Base-by-base conservation (phyloP, 1,140 invertebrate genomes). In the Drosophila gunungcola region DNA sequence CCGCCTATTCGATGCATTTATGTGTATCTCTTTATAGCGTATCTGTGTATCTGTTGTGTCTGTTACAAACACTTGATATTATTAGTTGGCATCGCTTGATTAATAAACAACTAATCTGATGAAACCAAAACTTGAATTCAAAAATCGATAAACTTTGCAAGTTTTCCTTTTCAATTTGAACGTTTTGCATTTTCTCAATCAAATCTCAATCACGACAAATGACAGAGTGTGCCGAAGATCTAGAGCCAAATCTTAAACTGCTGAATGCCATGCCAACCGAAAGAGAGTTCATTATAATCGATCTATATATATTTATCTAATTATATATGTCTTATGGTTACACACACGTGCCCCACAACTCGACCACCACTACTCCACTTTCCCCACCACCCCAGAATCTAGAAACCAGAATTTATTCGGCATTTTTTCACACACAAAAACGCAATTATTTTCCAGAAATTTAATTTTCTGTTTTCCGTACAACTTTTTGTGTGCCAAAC, bases 241-340 rank as follows among this genome's bases (percentile, higher is more conserved):
- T 57, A 46, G 21, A 36, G 67, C 51, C 36, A 72, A 70, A 49
- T 72, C 52, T 57, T 76, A 46, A 56, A 72, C 25, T 74, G 72
- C 39, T 43, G 52, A 70, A 53, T 63, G 73, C 57, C 45, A 41
- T 42, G 58, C 60, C 41, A 46, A 51, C 62, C 56, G 43, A 68
- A 61, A 49, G 38, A 49, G 56, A 46, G 45, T 73, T 51, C 54
- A 69, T 76, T 74, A 57, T 77, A 73, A 67, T 80, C 61, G 68
- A 80, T 60, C 73, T 68, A 69, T 76, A 69, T 85, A 61, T 75
- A 75, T 76, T 54, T 67, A 68, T 58, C 56, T 76, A 58, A 70
- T 32, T 72, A 60, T 72, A 81, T 80, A 92, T 92, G 91, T 92
- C 91, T 92, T 91, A 91, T 91, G 91, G 91, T 92, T 92, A 89